Base-by-base conservation (phyloP, 2,797 vertebrate species). In the Sarcoramphus papa region DNA sequence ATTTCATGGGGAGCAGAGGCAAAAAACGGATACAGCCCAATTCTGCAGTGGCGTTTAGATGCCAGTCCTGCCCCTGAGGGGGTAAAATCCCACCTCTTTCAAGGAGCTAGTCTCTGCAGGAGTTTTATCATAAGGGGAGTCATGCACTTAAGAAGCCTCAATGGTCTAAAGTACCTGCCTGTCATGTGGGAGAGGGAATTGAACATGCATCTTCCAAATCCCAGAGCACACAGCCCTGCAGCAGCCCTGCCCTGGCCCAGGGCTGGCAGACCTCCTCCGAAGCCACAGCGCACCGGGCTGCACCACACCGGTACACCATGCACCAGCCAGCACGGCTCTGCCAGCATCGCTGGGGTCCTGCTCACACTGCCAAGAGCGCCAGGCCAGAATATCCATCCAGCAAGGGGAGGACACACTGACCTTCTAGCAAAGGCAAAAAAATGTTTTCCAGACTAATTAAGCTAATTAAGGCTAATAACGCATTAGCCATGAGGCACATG, bases 221-320 rank as follows among this genome's bases (percentile, higher is more conserved):
- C 20, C 50, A 31, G 35, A 14, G 28, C 23, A 4, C 12, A 7
- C 17, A 62, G 35, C 47, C 48, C 40, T 25, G 60, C 53, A 60
- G 33, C 22, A 43, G 50, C 31, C 10, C 28, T n/a, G 56, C 25
- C 31, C 7, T 0, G 2, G 47, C n/a, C 40, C 31, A 10, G 5
- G 56, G n/a, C 41, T 72, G 57, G 57, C 75, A 70, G n/a, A 41
- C 15, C 5, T 35, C 21, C 43, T n/a, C 30, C 1, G 4, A 31
- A 3, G 24, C 59, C 2, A 1, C 9, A 5, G 65, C 20, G 8
- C 33, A 12, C 12, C 1, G 2, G 11, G 53, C 53, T 53, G 60
- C 25, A n/a, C 53, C 74, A 10, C 3, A 3, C 6, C 6, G 2
- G 31, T 9, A 14, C 33, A 1, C 27, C 19, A 0, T 2, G 17